Conservation (phyloP, 2,113 vertebrate genomes). For the Carettochelys insculpta region DNA sequence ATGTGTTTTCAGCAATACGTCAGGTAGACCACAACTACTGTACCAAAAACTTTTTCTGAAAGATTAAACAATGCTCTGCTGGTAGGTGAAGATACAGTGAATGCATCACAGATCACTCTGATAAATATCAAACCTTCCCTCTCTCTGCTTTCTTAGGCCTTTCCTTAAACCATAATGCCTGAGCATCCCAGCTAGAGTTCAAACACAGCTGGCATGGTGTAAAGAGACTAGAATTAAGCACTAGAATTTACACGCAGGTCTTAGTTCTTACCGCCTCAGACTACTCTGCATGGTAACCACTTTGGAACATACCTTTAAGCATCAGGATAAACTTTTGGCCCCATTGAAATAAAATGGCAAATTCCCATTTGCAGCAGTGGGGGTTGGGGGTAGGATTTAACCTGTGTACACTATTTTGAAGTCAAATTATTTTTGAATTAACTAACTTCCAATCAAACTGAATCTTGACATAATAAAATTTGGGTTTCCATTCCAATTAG, state of each 20-base stretch:
- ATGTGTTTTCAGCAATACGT: background rate
- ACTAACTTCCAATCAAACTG: background rate
- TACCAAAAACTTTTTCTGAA: background rate
- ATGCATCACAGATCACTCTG: background rate
- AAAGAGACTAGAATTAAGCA: background rate
- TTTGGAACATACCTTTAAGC: background rate
- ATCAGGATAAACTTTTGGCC: background rate
- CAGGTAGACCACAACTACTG: background rate
- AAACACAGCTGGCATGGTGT: background rate
- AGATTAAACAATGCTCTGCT: background rate
- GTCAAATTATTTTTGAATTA: background rate
- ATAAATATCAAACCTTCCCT: background rate
- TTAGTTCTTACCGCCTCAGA: background rate
- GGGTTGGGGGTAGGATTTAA: background rate
- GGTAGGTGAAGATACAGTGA: background rate
- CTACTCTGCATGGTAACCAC: background rate
- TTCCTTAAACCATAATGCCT: background rate
- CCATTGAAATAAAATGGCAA: background rate
- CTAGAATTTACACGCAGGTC: background rate
- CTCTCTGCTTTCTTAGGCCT: slow-evolving; percentile 18
- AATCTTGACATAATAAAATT: background rate
- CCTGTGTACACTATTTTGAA: background rate
- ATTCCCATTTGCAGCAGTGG: background rate
- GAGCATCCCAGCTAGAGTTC: background rate
- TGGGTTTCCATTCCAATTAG: background rate